Evolutionary conservation across 1,140 invertebrate genomes (phyloP), one percentile per base, ranked within the genome.

Genomic region (Orius insidiosus): DNA sequence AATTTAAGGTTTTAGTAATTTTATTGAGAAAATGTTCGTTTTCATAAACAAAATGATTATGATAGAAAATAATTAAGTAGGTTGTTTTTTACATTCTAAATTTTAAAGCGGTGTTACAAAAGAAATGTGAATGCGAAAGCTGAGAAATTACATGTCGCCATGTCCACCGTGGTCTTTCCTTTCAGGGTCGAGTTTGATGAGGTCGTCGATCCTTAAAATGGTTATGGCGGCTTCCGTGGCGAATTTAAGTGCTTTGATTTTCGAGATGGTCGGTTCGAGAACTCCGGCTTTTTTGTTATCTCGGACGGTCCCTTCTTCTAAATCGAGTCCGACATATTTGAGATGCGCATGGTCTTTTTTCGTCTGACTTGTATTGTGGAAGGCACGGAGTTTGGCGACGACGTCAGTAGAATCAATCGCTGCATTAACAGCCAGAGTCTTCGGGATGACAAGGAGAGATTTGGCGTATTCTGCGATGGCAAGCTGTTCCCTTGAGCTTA

Each of bases 201-300:
- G 85, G 65, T 99, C 96, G 62, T 99, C 96, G 56, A 99, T 99
- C 59, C 96, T 75, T 24, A 99, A 72, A 64, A 99, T 99, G 5
- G 96, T 99, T 56, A 99, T 99, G 10, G 96, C 96, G 5, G 96
- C 96, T 68, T 99, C 96, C 0, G 96, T 99, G 7, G 96, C 96
- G 64, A 99, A 98, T 67, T 98, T 99, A 2, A 99, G 66, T 14
- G 89, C 89, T 63, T 99, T 99, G 49, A 98, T 83, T 69, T 99
- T 99, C 1, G 93, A 97, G 52, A 99, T 80, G 2, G 92, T 81
- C 3, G 96, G 96, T 63, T 99, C 96, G 13, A 99, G 70, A 4
- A 99, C 92, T 10, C 96, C 96, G 1, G 85, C 83, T 50, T 88
- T 85, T 51, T 85, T 80, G 63, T 95, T 97, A 66, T 99, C 92